Base-by-base conservation (phyloP, 2,113 vertebrate species). In the Pollachius pollachius region DNA sequence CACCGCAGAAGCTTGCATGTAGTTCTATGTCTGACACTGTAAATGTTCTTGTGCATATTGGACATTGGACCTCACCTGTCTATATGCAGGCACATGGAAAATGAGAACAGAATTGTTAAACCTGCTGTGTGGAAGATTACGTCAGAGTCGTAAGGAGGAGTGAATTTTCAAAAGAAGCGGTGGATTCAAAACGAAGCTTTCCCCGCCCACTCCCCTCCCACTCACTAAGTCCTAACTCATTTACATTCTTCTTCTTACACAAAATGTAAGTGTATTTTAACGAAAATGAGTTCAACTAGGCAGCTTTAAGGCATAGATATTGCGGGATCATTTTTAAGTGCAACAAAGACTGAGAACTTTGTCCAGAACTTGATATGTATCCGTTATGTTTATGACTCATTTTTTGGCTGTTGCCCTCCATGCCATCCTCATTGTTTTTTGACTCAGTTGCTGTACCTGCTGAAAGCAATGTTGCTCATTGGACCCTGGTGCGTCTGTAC, bases 341-440 rank as follows among this genome's bases (percentile, higher is more conserved):
- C 60, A 62, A 62, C 60, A 21, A 62, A 62, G 60, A 62, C 60
- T 23, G n/a, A 62, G 3, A 59, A 23, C 23, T 17, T 18, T 52
- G 52, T 52, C 2, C 2, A 52, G 9, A 52, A 52, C 52, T 1
- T 52, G 3, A 3, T 2, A 52, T 52, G 52, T 52, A 52, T 52
- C 52, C 52, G 15, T 59, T 7, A 59, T 59, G 57, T 59, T 59
- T 59, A 16, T 59, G 57, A 59, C 15, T 2, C 15, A 17, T 59
- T 59, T 7, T 59, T 59, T 16, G n/a, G 57, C 57, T 59, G 57
- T 18, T 59, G 57, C 68, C 21, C 23, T 23, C 23, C 23, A 70
- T 62, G 18, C 68, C 68, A 70, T 34, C 68, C 59, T 70, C 59
- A 4, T 62, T 69, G 52, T 52, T 21, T 70, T 70, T 64, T 70